Base-by-base conservation (phyloP, 2,797 vertebrate genomes). In the Silurus aristotelis region DNA sequence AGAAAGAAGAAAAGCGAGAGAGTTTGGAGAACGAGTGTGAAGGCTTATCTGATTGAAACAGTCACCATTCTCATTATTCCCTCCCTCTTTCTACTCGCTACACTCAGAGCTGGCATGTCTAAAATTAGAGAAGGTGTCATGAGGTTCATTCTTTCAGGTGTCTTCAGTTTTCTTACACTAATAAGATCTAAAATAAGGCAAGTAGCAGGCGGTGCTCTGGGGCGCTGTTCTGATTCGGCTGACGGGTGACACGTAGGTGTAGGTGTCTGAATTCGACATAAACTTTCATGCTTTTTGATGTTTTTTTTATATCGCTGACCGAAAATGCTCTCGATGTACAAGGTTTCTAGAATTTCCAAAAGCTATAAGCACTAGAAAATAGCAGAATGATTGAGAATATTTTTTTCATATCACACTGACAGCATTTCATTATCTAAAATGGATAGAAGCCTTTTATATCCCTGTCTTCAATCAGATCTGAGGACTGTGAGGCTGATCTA, bases 41-140 rank as follows among this genome's bases (percentile, higher is more conserved):
- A 75, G 72, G 72, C 72, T 77, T 20, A 60, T 77, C 43, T 66
- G 14, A 81, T 67, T 67, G 27, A 81, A 31, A 81, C 63, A 19
- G 79, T 80, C 77, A 80, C 78, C 60, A 48, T 48, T 64, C 43
- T 80, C 61, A 80, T 80, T 63, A 46, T 14, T 80, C 77, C 14
- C 77, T 2, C 77, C 64, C 77, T 43, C 38, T 64, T 66, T 66
- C 79, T 67, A 80, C 13, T 0, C n/a, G 2, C 61, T 43, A 20
- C 20, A 66, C 48, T 80, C 77, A 19, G 15, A 89, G 82, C 83
- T 90, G 88, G 89, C 90, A 92, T 86, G 87, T 89, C 90, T 92
- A 89, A 90, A 92, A 90, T 92, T 89, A 92, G 90, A 79, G 83
- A 67, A 9, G 13, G 31, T 79, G 83, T 79, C 64, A 78, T 5